These are phyloP conservation scores for Sebastes nivosus DNA, from an alignment of 2,797 vertebrate genomes.

Conservation along the genomic window DNA sequence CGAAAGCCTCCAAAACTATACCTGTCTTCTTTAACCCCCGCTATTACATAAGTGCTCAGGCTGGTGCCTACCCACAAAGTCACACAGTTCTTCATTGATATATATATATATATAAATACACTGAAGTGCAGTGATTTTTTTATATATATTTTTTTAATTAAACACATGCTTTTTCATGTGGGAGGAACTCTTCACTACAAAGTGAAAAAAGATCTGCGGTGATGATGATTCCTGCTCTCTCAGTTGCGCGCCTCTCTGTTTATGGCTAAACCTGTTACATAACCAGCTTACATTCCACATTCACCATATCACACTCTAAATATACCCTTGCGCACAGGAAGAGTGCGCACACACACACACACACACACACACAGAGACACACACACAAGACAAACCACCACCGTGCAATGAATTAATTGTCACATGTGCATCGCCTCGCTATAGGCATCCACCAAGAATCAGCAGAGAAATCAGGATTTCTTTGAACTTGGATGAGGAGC, in stretches of 20 bases:
- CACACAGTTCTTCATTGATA: conserved; percentile 50
- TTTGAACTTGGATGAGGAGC: conserved; percentile 85
- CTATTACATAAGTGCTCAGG: conserved; percentile 83
- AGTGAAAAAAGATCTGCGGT: conserved; percentile 46
- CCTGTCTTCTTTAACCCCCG: conserved; percentile 71
- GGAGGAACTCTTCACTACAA: neutral
- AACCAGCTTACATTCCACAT: conserved; percentile 95
- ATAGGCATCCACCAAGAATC: conserved; percentile 11
- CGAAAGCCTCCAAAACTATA: conserved; percentile 64
- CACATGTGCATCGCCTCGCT: conserved; percentile 14
- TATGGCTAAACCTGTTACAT: conserved; percentile 98
- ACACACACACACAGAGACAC: neutral
- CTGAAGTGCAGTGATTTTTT: neutral
- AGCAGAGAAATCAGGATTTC: conserved; percentile 65
- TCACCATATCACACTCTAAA: conserved; percentile 92
- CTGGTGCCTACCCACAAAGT: conserved; percentile 74
- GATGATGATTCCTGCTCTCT: conserved; percentile 67
- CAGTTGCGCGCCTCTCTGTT: conserved; percentile 86
- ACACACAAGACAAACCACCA: neutral
- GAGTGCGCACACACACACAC: conserved; percentile 27
- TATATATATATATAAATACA: conserved; percentile 2
- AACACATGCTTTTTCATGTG: neutral
- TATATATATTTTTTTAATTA: neutral
- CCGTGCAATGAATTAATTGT: conserved; percentile 50
- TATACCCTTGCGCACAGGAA: conserved; percentile 80